phyloP scores from a whole-genome alignment of 1,140 invertebrate genomes.

The Saccostrea cuccullata region DNA sequence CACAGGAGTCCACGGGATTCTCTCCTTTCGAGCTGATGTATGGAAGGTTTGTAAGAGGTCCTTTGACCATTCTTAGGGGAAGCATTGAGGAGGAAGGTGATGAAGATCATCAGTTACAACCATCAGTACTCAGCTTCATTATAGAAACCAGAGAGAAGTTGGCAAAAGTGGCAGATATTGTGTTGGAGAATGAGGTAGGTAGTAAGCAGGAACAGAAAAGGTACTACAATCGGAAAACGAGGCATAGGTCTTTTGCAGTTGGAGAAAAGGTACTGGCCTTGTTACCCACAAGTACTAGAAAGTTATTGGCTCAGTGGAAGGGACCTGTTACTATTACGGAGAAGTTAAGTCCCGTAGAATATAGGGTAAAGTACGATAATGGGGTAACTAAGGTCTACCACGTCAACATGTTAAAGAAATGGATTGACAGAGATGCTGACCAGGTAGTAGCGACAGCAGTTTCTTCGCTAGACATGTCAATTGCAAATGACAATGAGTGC shows the following conservation, averaged over 20 bases:
- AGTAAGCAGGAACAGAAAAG: not conserved
- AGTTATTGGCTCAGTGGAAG: not conserved
- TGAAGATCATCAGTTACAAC: not conserved
- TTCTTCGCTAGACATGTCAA: not conserved
- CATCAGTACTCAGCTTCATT: not conserved
- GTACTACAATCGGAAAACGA: not conserved
- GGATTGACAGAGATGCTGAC: too few relatives aligned
- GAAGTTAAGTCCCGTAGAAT: not conserved
- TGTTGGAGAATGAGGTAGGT: too few relatives aligned
- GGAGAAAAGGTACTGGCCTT: slow-evolving; percentile 19
- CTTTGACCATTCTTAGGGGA: too few relatives aligned
- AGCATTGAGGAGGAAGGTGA: not conserved
- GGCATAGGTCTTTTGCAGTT: not conserved
- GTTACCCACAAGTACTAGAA: not conserved
- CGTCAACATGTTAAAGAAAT: too few relatives aligned
- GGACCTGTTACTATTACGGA: not conserved
- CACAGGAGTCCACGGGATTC: too few relatives aligned
- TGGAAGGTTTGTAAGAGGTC: too few relatives aligned
- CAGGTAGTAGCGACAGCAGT: not conserved
- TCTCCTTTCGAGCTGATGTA: too few relatives aligned
- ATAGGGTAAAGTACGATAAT: not conserved
- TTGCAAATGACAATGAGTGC: not conserved
- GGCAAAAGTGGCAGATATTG: too few relatives aligned
- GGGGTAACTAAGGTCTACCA: too few relatives aligned
- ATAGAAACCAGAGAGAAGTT: too few relatives aligned